These are phyloP conservation scores for Heliconius sara DNA, from an alignment of 2,888 invertebrate species.

Conservation along the genomic window DNA sequence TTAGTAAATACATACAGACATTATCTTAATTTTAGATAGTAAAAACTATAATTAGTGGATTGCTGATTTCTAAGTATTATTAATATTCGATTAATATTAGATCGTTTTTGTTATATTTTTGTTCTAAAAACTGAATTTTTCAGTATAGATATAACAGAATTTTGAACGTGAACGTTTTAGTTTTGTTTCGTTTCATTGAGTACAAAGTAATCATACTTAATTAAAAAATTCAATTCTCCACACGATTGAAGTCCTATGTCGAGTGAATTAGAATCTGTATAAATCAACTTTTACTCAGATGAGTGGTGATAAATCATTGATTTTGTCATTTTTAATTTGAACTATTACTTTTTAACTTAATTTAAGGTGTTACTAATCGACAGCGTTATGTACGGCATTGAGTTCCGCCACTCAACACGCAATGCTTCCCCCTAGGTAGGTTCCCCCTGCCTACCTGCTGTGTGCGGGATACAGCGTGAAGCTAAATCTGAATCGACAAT, in stretches of 20 bases:
- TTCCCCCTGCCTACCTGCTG: too few relatives aligned
- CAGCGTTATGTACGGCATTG: too few relatives aligned
- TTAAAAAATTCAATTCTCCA: not conserved
- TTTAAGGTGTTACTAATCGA: too few relatives aligned
- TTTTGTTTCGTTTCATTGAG: slow-evolving; percentile 1
- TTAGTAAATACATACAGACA: slow-evolving; percentile 1
- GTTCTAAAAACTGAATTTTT: not conserved
- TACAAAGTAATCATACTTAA: slow-evolving; percentile 7
- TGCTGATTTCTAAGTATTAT: slow-evolving; percentile 13
- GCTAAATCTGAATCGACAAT: too few relatives aligned
- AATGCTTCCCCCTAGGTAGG: too few relatives aligned
- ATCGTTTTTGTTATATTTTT: not conserved
- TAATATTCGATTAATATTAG: not conserved
- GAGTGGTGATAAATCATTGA: not conserved
- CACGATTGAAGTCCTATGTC: not conserved
- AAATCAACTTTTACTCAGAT: not conserved
- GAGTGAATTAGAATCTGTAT: slow-evolving; percentile 5
- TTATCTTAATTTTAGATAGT: slow-evolving; percentile 20
- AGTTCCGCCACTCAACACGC: too few relatives aligned
- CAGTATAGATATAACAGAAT: not conserved
- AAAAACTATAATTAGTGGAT: slow-evolving; percentile 20
- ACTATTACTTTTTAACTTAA: too few relatives aligned
- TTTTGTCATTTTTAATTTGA: slow-evolving; percentile 4
- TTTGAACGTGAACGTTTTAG: not conserved
- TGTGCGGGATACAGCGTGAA: too few relatives aligned